Percentiles rank a stretch among this genome's conserved stretches.
Evolutionary conservation across 2,113 vertebrate species (phyloP).

Genomic region (Furnarius figulus): DNA sequence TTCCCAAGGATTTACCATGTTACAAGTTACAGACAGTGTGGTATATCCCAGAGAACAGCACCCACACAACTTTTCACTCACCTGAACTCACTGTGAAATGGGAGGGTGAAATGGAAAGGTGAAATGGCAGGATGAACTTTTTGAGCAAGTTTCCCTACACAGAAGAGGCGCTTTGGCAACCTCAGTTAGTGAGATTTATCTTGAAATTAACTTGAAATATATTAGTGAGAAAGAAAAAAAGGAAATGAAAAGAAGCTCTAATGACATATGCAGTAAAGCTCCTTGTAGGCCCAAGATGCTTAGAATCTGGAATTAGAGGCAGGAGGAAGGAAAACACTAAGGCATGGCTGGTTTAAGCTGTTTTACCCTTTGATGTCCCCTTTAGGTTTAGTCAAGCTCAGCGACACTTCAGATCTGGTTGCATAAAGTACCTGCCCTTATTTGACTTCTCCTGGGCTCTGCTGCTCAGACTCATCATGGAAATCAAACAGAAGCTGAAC

Average conservation of each 20-base stretch:
- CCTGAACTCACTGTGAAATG: neutral
- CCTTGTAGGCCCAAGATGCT: constrained; percentile 18
- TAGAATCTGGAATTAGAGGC: constrained; percentile 28
- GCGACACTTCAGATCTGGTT: neutral
- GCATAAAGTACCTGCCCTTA: constrained; percentile 18
- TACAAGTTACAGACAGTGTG: neutral
- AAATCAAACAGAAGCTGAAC: constrained; percentile 35
- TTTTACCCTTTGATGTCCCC: constrained; percentile 9
- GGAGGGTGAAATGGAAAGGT: neutral
- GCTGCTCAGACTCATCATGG: neutral
- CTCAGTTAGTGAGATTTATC: neutral
- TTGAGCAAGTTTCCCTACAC: neutral
- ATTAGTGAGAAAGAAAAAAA: constrained; percentile 1
- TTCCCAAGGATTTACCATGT: neutral
- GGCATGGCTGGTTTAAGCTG: neutral
- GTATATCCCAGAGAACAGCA: neutral
- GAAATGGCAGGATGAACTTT: neutral
- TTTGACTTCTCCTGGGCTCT: constrained; percentile 10
- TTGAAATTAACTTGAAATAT: neutral
- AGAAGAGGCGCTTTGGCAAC: neutral
- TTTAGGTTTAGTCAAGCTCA: neutral
- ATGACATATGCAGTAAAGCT: constrained; percentile 8
- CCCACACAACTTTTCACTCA: neutral
- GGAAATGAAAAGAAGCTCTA: constrained; percentile 37
- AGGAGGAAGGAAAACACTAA: neutral